Percentiles rank a stretch among this genome's conserved stretches.
Evolutionary conservation across 2,113 vertebrate species (phyloP).

Genomic region (Muscicapa adusta): DNA sequence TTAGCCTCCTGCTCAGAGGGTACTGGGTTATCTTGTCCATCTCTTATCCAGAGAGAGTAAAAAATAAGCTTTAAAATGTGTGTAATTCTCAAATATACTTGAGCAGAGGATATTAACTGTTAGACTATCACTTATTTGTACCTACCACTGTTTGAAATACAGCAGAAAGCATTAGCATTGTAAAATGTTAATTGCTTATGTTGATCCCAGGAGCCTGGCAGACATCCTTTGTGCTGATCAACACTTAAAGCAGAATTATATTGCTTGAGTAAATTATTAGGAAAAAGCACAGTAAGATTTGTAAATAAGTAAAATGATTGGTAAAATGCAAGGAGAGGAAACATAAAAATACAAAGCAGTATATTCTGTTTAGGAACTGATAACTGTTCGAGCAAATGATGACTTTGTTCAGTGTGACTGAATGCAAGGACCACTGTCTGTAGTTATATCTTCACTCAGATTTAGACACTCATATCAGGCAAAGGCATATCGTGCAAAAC

Average conservation of each 20-base stretch:
- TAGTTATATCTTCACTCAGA: neutral
- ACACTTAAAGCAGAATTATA: slow-evolving; percentile 9
- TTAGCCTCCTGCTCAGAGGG: neutral
- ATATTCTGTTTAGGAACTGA: neutral
- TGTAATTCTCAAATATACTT: neutral
- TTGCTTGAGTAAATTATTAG: neutral
- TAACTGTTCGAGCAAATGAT: neutral
- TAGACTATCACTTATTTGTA: neutral
- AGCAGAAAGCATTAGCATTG: neutral
- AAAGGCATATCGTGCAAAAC: neutral
- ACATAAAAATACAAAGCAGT: neutral
- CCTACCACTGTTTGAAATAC: neutral
- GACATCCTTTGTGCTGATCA: slow-evolving; percentile 13
- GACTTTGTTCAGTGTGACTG: neutral
- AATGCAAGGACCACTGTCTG: neutral
- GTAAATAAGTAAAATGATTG: neutral
- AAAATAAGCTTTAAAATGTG: neutral
- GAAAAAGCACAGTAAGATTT: neutral
- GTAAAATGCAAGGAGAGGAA: neutral
- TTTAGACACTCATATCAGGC: neutral
- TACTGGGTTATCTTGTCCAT: neutral
- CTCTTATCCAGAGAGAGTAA: neutral
- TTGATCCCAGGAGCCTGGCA: neutral
- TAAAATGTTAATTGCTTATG: neutral
- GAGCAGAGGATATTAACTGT: neutral